phyloP scores from a whole-genome alignment of 1,140 invertebrate genomes.

The Lysiphlebus fabarum region DNA sequence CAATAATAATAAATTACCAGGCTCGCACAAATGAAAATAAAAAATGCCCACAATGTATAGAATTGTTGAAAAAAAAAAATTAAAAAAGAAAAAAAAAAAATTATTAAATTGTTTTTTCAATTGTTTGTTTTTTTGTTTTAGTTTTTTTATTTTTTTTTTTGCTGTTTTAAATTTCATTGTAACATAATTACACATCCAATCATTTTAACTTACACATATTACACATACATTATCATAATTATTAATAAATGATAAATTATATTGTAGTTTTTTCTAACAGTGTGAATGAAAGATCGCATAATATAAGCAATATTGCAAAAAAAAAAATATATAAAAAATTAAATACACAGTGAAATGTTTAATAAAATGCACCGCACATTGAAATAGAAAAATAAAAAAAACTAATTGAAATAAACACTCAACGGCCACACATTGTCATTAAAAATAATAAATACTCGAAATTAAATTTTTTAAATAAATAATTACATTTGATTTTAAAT shows the following conservation, averaged over 20 bases:
- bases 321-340: conserved; percentile 4
- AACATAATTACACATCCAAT: not conserved
- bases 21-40: conserved; percentile 14
- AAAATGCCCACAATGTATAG: conserved; percentile 10
- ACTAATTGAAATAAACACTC: not conserved
- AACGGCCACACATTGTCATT: too few relatives aligned
- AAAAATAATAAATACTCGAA: too few relatives aligned
- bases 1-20: conserved; percentile 9
- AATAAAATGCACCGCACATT: not conserved
- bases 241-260: conserved; percentile 13
- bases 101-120: not conserved
- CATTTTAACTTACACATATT: conserved; percentile 1
- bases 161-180: not conserved
- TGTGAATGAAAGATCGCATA: conserved; percentile 21
- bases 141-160: not conserved
- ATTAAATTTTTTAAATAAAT: too few relatives aligned
- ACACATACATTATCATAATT: conserved; percentile 2
- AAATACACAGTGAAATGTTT: conserved; percentile 1
- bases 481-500: too few relatives aligned
- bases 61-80: not conserved
- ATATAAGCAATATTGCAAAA: conserved; percentile 5
- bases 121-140: too few relatives aligned
- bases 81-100: not conserved
- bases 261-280: conserved; percentile 22
- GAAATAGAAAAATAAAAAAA: not conserved